Base-by-base conservation (phyloP, 35 echinoderm and acorn worm species). In the Strongylocentrotus purpuratus region DNA sequence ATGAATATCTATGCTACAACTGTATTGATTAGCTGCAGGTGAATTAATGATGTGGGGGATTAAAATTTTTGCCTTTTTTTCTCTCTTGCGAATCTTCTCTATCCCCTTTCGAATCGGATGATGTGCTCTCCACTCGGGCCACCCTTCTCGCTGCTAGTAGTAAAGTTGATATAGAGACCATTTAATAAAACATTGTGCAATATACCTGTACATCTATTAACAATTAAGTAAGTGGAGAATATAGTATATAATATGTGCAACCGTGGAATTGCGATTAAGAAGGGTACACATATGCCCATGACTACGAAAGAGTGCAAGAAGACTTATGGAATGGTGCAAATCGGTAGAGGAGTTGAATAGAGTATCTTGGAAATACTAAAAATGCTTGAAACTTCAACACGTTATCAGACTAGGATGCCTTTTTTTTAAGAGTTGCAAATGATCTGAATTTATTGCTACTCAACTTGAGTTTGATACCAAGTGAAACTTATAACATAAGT, bases 51-150 rank as follows among this genome's bases (percentile, higher is more conserved):
- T 78, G 20, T 78, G 65, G 65, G 65, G 20, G 0, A 78, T 78
- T 22, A 7, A 70, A 22, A 28, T 78, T n/a, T 94, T 94, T 96
- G 95, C 95, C 95, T 96, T 96, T 96, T 85, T 32, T 95, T 85
- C 55, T 58, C 45, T 93, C 88, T 18, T 95, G 88, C 31, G 52
- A 93, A 59, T 94, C 95, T 12, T 94, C 95, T 45, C 47, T 86
- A 15, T 96, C 95, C 33, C 48, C 91, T 86, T 45, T 96, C 32
- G 55, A 9, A 31, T 94, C 92, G 7, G 65, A 35, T 2, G 61
- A 32, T n/a, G 94, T 46, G 46, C 65, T 95, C 46, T 93, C 91
- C 31, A 46, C 35, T 31, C 46, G 50, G n/a, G 50, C 91, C 48
- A 31, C 17, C 48, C 48, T 93, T 93, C n/a, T 47, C 28, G 46